Percentiles rank a stretch among this genome's conserved stretches.
These are phyloP conservation scores for Zosterops lateralis DNA, from an alignment of 2,113 vertebrate species.

Conservation along the genomic window DNA sequence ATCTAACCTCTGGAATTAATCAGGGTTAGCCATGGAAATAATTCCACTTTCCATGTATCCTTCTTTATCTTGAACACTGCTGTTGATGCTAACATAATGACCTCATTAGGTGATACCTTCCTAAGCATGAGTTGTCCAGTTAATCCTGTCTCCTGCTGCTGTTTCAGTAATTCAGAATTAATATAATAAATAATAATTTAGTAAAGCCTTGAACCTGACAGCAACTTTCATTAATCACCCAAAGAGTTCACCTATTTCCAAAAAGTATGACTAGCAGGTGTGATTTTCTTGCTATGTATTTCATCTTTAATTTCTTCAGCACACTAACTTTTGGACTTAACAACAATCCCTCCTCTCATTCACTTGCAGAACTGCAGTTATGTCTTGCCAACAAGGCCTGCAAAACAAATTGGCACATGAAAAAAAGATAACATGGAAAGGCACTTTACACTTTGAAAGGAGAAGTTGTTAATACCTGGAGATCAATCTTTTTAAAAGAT, in stretches of 20 bases:
- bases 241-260: not conserved
- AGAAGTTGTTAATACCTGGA: not conserved
- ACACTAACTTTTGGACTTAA: not conserved
- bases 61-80: not conserved
- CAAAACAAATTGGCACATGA: not conserved
- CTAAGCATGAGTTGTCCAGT: not conserved
- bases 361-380: not conserved
- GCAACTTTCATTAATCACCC: not conserved
- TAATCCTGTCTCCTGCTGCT: not conserved
- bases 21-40: not conserved
- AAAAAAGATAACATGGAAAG: not conserved
- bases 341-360: not conserved
- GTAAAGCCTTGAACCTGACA: not conserved
- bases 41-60: not conserved
- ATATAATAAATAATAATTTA: not conserved
- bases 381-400: not conserved
- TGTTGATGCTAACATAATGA: not conserved
- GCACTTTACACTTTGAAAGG: not conserved
- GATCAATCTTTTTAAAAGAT: constrained; percentile 2
- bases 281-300: not conserved
- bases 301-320: not conserved
- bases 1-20: not conserved
- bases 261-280: not conserved
- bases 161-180: not conserved
- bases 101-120: not conserved